Conservation (phyloP, 2,888 invertebrate species). For the Phortica okadai region DNA sequence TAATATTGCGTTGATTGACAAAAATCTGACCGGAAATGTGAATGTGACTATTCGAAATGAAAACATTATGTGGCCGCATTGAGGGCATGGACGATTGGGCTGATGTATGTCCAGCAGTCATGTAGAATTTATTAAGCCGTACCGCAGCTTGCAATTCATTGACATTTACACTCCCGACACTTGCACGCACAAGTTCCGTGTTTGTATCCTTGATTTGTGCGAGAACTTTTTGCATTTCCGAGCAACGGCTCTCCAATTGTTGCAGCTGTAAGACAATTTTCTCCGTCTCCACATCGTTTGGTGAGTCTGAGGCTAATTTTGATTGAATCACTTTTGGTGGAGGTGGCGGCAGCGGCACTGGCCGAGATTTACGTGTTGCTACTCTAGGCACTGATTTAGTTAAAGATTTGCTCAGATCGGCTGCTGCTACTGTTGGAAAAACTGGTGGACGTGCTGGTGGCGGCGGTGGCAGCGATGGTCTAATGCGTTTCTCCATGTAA, state of each 20-base stretch:
- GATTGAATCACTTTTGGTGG: too few relatives aligned
- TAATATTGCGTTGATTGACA: constrained; percentile 32
- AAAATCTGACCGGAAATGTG: constrained; percentile 51
- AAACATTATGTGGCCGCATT: constrained; percentile 42
- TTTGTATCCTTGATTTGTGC: constrained; percentile 46
- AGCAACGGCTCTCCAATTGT: constrained; percentile 46
- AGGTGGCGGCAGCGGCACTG: too few relatives aligned
- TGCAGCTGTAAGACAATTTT: constrained; percentile 46
- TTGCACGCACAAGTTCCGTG: not conserved
- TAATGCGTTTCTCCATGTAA: not conserved
- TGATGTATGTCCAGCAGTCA: not conserved
- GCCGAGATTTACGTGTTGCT: not conserved
- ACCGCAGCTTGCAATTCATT: constrained; percentile 29
- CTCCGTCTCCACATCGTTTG: constrained; percentile 13
- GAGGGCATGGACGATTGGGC: not conserved
- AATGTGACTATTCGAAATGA: constrained; percentile 53
- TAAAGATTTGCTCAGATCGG: not conserved
- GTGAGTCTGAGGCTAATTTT: not conserved
- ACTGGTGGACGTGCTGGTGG: not conserved
- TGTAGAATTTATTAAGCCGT: not conserved
- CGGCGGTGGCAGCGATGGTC: not conserved
- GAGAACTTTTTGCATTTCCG: constrained; percentile 42
- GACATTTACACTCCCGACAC: not conserved
- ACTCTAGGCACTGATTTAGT: too few relatives aligned
- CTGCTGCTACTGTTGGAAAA: not conserved